phyloP scores from a whole-genome alignment of 2,797 vertebrate species.

The Mus minutoides region DNA sequence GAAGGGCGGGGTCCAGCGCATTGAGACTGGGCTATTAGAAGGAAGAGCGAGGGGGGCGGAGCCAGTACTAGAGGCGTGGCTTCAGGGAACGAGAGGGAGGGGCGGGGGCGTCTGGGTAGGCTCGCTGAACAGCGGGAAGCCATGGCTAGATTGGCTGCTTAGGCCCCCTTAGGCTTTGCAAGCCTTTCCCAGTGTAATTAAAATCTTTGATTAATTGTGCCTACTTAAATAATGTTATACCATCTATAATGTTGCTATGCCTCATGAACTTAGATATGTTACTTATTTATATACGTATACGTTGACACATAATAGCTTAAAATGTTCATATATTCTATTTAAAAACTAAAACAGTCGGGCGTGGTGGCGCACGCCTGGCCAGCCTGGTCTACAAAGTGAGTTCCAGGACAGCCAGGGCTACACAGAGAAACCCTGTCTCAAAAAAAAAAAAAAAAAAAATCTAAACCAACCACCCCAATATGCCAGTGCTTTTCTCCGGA shows the following conservation, averaged over 20 bases:
- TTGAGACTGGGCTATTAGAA: rapidly evolving
- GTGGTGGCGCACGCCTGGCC: too few species aligned
- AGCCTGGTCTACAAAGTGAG: too few species aligned
- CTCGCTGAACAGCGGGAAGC: too few species aligned
- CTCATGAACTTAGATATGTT: not conserved
- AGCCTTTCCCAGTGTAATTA: not conserved
- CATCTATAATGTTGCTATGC: not conserved
- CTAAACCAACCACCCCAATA: not conserved
- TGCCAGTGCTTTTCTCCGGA: not conserved
- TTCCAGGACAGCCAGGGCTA: too few species aligned
- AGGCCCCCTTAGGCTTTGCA: not conserved
- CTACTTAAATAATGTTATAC: not conserved
- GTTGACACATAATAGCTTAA: not conserved
- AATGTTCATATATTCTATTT: not conserved
- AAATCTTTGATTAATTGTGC: slow-evolving; percentile 32
- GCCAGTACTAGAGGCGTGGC: not conserved
- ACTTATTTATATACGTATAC: not conserved
- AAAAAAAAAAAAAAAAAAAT: too few species aligned
- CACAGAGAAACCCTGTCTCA: too few species aligned
- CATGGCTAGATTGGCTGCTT: not conserved
- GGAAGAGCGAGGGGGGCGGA: not conserved
- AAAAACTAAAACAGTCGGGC: not conserved
- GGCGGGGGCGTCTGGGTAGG: not conserved
- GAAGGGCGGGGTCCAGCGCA: not conserved
- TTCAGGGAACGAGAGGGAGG: not conserved